phyloP scores from a whole-genome alignment of 2,888 invertebrate genomes.

The Nymphalis polychloros region DNA sequence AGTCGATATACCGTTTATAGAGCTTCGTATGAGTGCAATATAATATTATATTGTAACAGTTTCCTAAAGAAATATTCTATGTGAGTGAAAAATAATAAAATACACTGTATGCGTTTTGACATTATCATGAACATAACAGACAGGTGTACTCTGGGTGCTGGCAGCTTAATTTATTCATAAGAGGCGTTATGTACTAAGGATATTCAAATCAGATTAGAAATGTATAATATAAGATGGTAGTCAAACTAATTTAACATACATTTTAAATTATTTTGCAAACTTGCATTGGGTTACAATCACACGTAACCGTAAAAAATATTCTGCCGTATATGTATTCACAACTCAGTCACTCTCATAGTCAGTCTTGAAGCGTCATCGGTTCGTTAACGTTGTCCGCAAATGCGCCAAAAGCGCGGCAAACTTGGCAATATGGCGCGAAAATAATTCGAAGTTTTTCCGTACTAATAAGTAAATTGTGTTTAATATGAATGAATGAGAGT shows the following conservation, averaged over 20 bases:
- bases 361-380: conserved; percentile 57
- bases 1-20: too few relatives aligned
- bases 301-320: conserved; percentile 22
- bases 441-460: conserved; percentile 36
- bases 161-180: too few relatives aligned
- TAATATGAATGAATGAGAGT: conserved; percentile 22
- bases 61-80: too few relatives aligned
- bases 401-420: conserved; percentile 60
- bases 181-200: too few relatives aligned
- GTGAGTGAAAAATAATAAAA: too few relatives aligned
- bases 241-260: neutral
- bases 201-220: too few relatives aligned
- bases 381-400: conserved; percentile 51
- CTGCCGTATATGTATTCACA: conserved; percentile 21
- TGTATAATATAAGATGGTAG: neutral
- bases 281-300: conserved; percentile 12
- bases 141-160: too few relatives aligned
- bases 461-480: conserved; percentile 26
- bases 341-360: conserved; percentile 39
- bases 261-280: neutral
- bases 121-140: too few relatives aligned
- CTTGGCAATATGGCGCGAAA: conserved; percentile 71
- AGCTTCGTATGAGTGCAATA: too few relatives aligned
- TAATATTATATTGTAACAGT: too few relatives aligned
- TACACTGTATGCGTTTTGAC: too few relatives aligned